Evolutionary conservation across 2,888 invertebrate genomes (phyloP).

Genomic region (Dasypogon diadema): DNA sequence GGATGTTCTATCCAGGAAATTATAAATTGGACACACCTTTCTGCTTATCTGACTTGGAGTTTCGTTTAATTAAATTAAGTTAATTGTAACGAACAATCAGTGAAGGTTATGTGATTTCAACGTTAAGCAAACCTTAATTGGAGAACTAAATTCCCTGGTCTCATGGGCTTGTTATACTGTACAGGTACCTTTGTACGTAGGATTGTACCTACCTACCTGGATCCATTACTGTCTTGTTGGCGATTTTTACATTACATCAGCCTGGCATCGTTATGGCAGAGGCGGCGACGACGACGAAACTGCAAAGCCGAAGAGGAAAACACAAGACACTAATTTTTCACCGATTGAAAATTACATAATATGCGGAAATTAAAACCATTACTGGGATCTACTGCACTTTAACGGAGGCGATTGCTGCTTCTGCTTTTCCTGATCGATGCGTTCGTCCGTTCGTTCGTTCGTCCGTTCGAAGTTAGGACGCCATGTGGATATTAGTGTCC

Average conservation of each 20-base stretch:
- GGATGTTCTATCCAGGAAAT: no score
- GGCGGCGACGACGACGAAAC: neutral
- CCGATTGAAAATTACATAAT: slow-evolving; percentile 48
- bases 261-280: neutral
- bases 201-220: slow-evolving; percentile 4
- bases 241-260: slow-evolving; percentile 29
- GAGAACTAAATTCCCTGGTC: slow-evolving; percentile 2
- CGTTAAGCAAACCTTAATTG: no score
- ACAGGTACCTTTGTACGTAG: neutral
- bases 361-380: slow-evolving; percentile 47
- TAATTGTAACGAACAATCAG: no score
- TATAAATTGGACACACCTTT: no score
- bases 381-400: slow-evolving; percentile 19
- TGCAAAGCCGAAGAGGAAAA: no score
- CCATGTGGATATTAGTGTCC: no score
- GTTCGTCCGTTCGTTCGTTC: neutral
- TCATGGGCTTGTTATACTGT: slow-evolving; percentile 13
- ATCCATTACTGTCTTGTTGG: slow-evolving; percentile 26
- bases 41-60: no score
- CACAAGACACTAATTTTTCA: slow-evolving; percentile 47
- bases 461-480: no score
- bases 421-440: slow-evolving; percentile 29
- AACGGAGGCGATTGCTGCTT: slow-evolving; percentile 44
- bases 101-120: no score
- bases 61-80: no score